Base-by-base conservation (phyloP, 2,113 vertebrate species). In the Dicrurus megarhynchus region DNA sequence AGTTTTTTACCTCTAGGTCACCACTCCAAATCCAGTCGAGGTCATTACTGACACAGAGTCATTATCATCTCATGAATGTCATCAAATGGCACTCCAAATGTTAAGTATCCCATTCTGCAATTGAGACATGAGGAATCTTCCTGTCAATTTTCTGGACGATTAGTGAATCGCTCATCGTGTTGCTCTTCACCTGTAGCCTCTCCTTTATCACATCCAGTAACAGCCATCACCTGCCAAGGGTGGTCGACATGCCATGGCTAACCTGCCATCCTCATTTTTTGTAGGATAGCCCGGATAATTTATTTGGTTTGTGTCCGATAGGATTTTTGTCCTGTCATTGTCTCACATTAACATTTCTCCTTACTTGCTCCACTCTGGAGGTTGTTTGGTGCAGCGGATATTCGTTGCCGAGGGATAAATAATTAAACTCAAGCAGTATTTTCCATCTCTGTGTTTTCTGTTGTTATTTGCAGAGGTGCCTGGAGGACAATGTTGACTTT, bases 1-100 rank as follows among this genome's bases (percentile, higher is more conserved):
- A 42, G 33, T 27, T 53, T 60, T 75, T 55, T 70, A 44, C 47
- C 76, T 84, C 39, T 41, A 56, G 79, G 82, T 86, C 71, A 83
- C 33, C 28, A 10, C 47, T 88, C 52, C 47, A 74, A 74, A 91
- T 23, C 47, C 47, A 91, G 44, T 35, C 35, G 17, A 74, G 70
- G 90, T 81, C 68, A 13, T 89, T 64, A 30, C 37, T 78, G 76
- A 53, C 63, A 77, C 67, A 60, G 74, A 87, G 46, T 47, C 70
- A 1, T 96, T 85, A 84, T 47, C 52, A 35, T 49, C 87, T 90
- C 82, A 47, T 92, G 75, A 92, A 68, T 70, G 75, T 5, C 68
- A 60, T 47, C 92, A 90, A 67, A 83, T 42, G 68, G 44, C 85
- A 22, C 60, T 96, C 35, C 37, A 84, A 96, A 95, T 90, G 92